Base-by-base conservation (phyloP, 1,140 invertebrate genomes). In the Pseudomyrmex sp. region DNA sequence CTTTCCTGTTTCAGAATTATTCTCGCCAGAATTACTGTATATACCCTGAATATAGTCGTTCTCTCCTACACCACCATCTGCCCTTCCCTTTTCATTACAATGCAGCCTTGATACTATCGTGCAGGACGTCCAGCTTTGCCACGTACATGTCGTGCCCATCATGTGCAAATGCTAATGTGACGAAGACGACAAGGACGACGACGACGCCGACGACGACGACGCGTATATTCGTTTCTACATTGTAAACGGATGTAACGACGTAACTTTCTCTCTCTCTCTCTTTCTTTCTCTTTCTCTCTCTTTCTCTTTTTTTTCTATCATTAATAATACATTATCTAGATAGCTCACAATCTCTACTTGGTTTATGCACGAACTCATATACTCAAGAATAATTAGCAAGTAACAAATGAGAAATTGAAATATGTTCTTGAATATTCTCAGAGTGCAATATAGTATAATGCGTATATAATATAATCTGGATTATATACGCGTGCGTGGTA, bases 91-190 rank as follows among this genome's bases (percentile, higher is more conserved):
- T 70, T 89, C 89, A 82, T 90, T 90, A 90, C 88, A 90, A 90
- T 90, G 84, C 84, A 90, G 68, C 56, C 88, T 83, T 90, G 86
- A 90, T 90, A 86, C 86, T 88, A 90, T 90, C 87, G 89, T 70
- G 74, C 77, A 75, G 74, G 75, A 56, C 74, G 75, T 70, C 80
- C 82, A 86, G 68, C 62, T 62, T 35, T 56, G 23, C 63, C 15
- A 35, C 74, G 68, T 83, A 83, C 84, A 86, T 54, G 74, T 61
- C 58, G 23, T 69, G 70, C 26, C 59, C 69, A 74, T 87, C 84
- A 72, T 54, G 68, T 20, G 50, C 68, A 84, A 88, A 88, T 86
- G 85, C 70, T 84, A 86, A 84, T 68, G 35, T 35, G 35, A 79
- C 63, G 23, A 35, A 35, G 35, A 35, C 35, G 35, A 35, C 35